Evolutionary conservation across 37 sponge, comb jelly and placozoan species (phyloP).

Genomic region (Agelas oroides): DNA sequence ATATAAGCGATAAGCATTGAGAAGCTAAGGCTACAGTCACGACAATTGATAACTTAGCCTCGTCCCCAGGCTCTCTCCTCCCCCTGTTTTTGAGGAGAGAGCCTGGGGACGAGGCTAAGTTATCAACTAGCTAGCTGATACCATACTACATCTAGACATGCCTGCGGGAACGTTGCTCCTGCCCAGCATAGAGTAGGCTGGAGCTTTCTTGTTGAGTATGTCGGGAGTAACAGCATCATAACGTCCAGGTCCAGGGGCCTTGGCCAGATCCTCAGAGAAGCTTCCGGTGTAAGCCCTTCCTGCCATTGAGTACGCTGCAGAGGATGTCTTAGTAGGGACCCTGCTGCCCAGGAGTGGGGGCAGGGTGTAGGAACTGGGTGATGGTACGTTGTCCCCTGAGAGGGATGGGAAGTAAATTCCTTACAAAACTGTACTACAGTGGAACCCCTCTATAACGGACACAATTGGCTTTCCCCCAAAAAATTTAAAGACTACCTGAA

Average conservation of each 20-base stretch:
- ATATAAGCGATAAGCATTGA: too few relatives aligned
- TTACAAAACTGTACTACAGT: too few relatives aligned
- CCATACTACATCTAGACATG: neutral
- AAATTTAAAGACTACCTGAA: too few relatives aligned
- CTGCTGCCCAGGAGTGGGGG: slow-evolving; percentile 89
- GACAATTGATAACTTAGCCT: too few relatives aligned
- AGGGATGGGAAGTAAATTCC: too few relatives aligned
- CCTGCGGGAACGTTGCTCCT: slow-evolving; percentile 87
- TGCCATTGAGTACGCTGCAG: slow-evolving; percentile 91
- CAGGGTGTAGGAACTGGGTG: slow-evolving; percentile 95
- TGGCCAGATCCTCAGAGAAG: slow-evolving; percentile 95
- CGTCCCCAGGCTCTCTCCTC: too few relatives aligned
- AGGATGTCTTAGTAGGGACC: slow-evolving; percentile 83
- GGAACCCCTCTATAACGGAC: too few relatives aligned
- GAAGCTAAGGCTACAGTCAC: too few relatives aligned
- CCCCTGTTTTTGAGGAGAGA: too few relatives aligned
- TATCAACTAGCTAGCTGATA: too few relatives aligned
- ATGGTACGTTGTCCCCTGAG: slow-evolving; percentile 88
- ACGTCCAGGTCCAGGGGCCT: slow-evolving; percentile 96
- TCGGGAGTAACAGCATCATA: slow-evolving; percentile 78
- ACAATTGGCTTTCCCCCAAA: too few relatives aligned
- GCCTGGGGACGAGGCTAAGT: too few relatives aligned
- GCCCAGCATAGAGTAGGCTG: slow-evolving; percentile 95
- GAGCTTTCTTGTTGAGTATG: slow-evolving; percentile 70
- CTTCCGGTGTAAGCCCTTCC: slow-evolving; percentile 77